These are phyloP conservation scores for Altica lythri DNA, from an alignment of 2,888 invertebrate genomes.

Conservation along the genomic window DNA sequence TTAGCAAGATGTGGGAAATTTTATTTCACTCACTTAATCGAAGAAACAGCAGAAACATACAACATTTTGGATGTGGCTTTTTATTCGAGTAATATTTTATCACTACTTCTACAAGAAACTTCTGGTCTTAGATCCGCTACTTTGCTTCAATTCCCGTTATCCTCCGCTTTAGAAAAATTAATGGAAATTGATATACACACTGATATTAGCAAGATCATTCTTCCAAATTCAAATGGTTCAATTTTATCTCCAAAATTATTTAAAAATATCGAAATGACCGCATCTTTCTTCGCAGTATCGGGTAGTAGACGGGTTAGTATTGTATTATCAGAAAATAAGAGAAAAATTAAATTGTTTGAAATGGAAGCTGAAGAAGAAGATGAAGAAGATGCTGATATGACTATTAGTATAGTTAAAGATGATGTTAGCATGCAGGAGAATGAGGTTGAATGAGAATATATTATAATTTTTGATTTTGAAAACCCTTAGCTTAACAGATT, in stretches of 20 bases:
- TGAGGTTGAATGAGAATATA: constrained; percentile 2
- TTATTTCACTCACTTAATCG: constrained; percentile 58
- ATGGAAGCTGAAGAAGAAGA: constrained; percentile 93
- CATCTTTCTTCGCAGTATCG: constrained; percentile 78
- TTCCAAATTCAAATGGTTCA: constrained; percentile 61
- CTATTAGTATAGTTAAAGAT: constrained; percentile 42
- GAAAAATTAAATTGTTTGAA: constrained; percentile 85
- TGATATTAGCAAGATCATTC: constrained; percentile 48
- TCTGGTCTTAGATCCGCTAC: constrained; percentile 46
- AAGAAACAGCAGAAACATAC: constrained; percentile 51
- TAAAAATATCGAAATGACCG: constrained; percentile 69
- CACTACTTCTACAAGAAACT: constrained; percentile 68
- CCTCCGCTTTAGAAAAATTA: constrained; percentile 50
- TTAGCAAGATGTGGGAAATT: constrained; percentile 61
- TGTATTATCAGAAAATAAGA: constrained; percentile 76
- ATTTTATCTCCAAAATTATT: constrained; percentile 61
- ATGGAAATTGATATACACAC: constrained; percentile 37
- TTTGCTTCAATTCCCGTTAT: constrained; percentile 46
- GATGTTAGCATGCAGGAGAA: constrained; percentile 41
- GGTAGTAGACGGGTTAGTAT: constrained; percentile 84
- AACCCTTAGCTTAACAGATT: too few species aligned
- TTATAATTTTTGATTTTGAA: constrained; percentile 13
- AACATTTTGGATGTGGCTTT: constrained; percentile 73
- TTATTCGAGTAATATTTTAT: constrained; percentile 73
- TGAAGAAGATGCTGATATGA: constrained; percentile 72